Conservation (phyloP, 2,888 invertebrate genomes). For the Ischnura elegans region DNA sequence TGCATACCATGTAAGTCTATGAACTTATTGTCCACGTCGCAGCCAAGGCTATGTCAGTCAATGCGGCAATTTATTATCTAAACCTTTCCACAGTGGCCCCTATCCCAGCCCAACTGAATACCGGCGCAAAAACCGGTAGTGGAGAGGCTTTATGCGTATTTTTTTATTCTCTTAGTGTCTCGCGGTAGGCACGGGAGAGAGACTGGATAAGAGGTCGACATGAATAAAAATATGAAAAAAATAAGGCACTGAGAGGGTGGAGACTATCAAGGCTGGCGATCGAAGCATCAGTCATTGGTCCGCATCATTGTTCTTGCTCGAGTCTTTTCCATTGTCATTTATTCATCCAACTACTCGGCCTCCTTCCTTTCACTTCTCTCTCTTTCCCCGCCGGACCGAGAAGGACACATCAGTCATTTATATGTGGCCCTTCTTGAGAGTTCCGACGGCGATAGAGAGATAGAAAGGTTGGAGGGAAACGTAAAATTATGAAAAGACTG, state of each 20-base stretch:
- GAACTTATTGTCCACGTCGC: too few species aligned
- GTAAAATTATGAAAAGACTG: too few species aligned
- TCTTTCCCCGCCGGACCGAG: slow-evolving; percentile 28
- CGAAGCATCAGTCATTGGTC: slow-evolving; percentile 64
- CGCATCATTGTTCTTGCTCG: slow-evolving; percentile 61
- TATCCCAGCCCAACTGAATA: neutral
- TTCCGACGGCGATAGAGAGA: too few species aligned
- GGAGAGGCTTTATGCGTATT: neutral
- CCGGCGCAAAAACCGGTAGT: slow-evolving; percentile 12
- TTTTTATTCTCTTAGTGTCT: neutral
- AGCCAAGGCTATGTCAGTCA: neutral
- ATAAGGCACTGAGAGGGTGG: neutral
- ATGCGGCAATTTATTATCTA: neutral
- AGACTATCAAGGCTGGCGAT: slow-evolving; percentile 49
- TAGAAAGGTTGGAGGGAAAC: too few species aligned
- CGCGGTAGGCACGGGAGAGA: neutral
- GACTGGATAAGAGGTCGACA: neutral
- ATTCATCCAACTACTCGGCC: neutral
- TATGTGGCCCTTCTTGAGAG: too few species aligned
- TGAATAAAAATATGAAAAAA: neutral
- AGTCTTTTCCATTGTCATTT: slow-evolving; percentile 38
- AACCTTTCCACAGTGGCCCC: neutral
- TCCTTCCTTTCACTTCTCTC: neutral
- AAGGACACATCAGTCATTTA: too few species aligned
- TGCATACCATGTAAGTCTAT: too few species aligned